Evolutionary conservation across 2,797 vertebrate species (phyloP), one percentile per base, ranked within the genome.

Genomic region (Acanthiza pusilla): DNA sequence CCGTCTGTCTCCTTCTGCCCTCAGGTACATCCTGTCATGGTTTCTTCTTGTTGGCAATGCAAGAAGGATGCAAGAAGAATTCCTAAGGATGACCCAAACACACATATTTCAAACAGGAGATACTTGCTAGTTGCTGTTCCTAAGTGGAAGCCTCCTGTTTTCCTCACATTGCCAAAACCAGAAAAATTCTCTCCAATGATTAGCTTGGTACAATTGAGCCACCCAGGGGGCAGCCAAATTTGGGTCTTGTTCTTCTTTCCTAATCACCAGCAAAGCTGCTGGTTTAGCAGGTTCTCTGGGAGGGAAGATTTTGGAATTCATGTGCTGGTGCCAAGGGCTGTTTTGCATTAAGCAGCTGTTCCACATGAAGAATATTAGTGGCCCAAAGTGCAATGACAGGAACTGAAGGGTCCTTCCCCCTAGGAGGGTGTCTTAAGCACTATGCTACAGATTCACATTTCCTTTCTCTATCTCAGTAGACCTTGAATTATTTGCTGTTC

Each of bases 321-420:
- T 26, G 10, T 71, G 48, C 32, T 19, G 3, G 15, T 79, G 34
- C 32, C 42, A 74, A 88, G 47, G 29, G 45, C 34, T 68, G 21
- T 58, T 91, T 86, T 78, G 50, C 27, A 48, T 86, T 65, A 81
- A 86, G 77, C 13, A 61, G 76, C 38, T 68, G 12, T 43, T 94
- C 61, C n/a, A 81, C 1, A 1, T 45, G 74, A 82, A 74, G 61
- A 47, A 61, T 10, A 13, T 58, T 27, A 65, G 60, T 20, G 11
- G n/a, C 23, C 50, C 36, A 50, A 0, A 1, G 27, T 47, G 25
- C 34, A 72, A 62, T 0, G 3, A 48, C 1, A 11, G 32, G 42
- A 91, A 63, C 32, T 7, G 32, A 72, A 75, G 34, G 11, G 58
- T 68, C 42, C 21, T 87, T 76, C 3, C 15, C 1, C 5, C 13